Evolutionary conservation across 2,113 vertebrate species (phyloP).

Genomic region (Aegithalos caudatus): DNA sequence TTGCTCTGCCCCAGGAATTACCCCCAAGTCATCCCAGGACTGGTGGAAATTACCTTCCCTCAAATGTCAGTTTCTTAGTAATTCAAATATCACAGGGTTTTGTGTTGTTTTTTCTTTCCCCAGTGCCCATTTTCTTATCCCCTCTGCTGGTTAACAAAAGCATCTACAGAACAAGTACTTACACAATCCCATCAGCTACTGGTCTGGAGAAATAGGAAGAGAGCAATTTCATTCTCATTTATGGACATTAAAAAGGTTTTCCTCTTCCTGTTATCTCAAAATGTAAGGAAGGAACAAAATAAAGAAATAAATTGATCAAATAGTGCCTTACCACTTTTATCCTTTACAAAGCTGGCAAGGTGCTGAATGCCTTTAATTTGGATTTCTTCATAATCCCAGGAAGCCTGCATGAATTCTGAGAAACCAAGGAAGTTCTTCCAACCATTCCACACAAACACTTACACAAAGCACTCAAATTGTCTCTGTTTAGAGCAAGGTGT

Average conservation of each 20-base stretch:
- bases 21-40: neutral
- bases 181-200: neutral
- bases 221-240: neutral
- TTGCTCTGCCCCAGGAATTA: neutral
- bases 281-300: neutral
- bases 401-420: slow-evolving; percentile 73
- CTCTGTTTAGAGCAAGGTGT: neutral
- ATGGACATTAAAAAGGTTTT: neutral
- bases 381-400: slow-evolving; percentile 52
- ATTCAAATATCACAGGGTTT: neutral
- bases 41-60: neutral
- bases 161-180: neutral
- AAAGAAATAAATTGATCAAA: neutral
- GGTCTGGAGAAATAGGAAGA: neutral
- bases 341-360: slow-evolving; percentile 44
- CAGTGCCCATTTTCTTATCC: neutral
- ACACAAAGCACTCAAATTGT: neutral
- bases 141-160: neutral
- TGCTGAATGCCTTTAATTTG: slow-evolving; percentile 64
- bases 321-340: slow-evolving; percentile 56
- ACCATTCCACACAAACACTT: neutral
- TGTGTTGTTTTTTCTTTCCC: neutral
- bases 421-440: neutral
- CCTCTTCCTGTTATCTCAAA: neutral
- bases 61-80: neutral